Conservation (phyloP, 2,888 invertebrate species). For the Amphipyra tragopoginis region DNA sequence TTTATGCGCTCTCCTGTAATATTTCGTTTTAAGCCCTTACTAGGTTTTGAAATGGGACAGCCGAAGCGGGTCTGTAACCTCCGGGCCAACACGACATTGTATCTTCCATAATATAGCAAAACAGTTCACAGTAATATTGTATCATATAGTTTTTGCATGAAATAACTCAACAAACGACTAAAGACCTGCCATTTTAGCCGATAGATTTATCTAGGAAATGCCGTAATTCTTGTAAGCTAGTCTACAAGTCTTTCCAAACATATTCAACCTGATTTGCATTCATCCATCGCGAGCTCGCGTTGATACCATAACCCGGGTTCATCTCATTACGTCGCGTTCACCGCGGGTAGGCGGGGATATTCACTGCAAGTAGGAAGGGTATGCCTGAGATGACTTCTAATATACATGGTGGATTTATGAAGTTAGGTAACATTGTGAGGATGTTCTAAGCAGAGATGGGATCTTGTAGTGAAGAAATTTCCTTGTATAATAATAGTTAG, state of each 20-base stretch:
- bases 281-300: constrained; percentile 25
- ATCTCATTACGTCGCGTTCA: constrained; percentile 62
- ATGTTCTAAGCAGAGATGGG: neutral
- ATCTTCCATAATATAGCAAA: no score
- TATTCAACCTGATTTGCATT: constrained; percentile 44
- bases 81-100: no score
- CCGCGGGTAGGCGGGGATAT: constrained; percentile 5
- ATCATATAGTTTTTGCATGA: no score
- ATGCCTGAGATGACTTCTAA: constrained; percentile 30
- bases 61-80: no score
- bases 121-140: no score
- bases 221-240: neutral
- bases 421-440: constrained; percentile 3
- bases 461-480: no score
- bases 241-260: constrained; percentile 1
- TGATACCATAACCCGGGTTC: constrained; percentile 66
- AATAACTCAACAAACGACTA: no score
- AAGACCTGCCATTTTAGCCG: neutral
- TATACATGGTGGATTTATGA: constrained; percentile 8
- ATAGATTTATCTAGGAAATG: neutral
- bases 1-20: no score
- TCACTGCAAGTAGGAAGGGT: neutral
- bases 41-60: no score
- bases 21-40: no score
- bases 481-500: no score